These are phyloP conservation scores for Heteronetta atricapilla DNA, from an alignment of 2,113 vertebrate genomes.

Conservation along the genomic window DNA sequence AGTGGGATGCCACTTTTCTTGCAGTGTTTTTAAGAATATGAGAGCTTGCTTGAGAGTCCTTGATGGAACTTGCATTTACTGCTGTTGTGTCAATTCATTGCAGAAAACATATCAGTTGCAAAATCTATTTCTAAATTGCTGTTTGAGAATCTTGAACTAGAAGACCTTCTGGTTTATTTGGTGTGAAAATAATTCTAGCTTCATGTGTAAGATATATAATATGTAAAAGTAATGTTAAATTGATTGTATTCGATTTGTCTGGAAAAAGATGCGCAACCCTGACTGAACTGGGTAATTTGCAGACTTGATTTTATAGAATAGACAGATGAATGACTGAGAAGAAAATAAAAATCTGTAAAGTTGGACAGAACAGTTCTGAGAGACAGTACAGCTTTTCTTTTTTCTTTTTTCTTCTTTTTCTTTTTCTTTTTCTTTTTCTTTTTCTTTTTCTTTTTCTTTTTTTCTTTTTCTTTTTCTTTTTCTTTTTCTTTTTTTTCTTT, in stretches of 20 bases:
- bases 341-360: not conserved
- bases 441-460: not conserved
- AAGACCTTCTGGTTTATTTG: not conserved
- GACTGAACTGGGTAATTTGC: not conserved
- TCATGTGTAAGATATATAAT: not conserved
- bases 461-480: not conserved
- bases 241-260: not conserved
- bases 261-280: not conserved
- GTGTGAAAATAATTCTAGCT: slow-evolving; percentile 13
- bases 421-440: not conserved
- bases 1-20: not conserved
- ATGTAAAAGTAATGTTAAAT: not conserved
- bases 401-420: not conserved
- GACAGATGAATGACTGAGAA: not conserved
- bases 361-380: not conserved
- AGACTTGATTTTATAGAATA: slow-evolving; percentile 7
- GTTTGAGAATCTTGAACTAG: not conserved
- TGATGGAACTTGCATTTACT: not conserved
- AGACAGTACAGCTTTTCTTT: not conserved
- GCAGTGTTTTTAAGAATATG: not conserved
- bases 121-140: not conserved
- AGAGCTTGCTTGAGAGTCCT: not conserved
- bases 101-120: not conserved
- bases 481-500: not conserved
- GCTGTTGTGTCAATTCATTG: not conserved